phyloP scores from a whole-genome alignment of 37 sponge, comb jelly and placozoan genomes.

The Haliclona indistincta region DNA sequence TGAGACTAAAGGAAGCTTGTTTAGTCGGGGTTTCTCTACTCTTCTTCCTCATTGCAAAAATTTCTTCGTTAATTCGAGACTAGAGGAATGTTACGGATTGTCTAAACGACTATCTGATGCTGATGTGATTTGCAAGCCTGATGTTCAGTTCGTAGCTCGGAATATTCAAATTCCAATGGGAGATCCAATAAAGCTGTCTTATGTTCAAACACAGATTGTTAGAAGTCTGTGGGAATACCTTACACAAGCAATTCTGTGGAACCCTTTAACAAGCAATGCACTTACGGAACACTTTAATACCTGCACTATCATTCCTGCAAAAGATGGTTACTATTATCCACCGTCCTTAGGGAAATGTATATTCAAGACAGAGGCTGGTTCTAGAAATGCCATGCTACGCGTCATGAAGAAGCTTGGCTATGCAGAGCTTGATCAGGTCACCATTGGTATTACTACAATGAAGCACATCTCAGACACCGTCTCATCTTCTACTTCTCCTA shows the following conservation, averaged over 20 bases:
- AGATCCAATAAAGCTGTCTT: neutral
- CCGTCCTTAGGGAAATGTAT: conserved; percentile 12
- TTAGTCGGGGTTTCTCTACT: neutral
- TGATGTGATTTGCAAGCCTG: conserved; percentile 16
- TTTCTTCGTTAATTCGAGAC: conserved; percentile 26
- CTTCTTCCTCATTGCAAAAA: conserved; percentile 35
- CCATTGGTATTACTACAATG: neutral
- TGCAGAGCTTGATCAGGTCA: conserved; percentile 1
- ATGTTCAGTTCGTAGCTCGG: conserved; percentile 26
- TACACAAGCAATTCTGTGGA: neutral
- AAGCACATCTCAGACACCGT: neutral
- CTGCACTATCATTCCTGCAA: conserved; percentile 38
- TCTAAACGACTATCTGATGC: neutral
- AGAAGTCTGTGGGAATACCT: conserved; percentile 19
- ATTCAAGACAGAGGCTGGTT: neutral
- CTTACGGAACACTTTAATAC: neutral
- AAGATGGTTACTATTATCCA: conserved; percentile 26
- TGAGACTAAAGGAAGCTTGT: neutral
- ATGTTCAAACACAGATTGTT: conserved; percentile 3
- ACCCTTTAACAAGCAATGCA: neutral
- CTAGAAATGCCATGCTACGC: neutral
- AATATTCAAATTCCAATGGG: conserved; percentile 23
- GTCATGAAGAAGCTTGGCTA: conserved; percentile 36
- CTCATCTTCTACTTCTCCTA: too few relatives aligned
- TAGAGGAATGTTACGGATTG: neutral